A percentile compares a stretch with the other conserved stretches of the same genome.
Evolutionary conservation across 2,888 invertebrate genomes (phyloP).

Genomic region (Argyresthia albistria): DNA sequence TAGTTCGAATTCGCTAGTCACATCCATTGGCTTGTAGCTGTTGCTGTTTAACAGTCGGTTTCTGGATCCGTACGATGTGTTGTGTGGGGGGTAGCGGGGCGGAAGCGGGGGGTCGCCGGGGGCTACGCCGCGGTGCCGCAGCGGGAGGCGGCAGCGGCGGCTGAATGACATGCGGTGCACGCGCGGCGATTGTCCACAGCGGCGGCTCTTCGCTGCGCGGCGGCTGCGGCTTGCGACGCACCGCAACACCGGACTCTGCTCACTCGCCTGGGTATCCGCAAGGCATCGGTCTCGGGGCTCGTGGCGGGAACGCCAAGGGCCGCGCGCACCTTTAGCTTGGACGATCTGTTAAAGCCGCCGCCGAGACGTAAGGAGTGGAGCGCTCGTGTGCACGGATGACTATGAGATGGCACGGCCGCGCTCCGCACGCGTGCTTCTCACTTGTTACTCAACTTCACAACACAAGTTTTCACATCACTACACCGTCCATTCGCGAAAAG

Average conservation of each 20-base stretch:
- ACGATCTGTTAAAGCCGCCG: constrained; percentile 89
- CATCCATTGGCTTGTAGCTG: constrained; percentile 4
- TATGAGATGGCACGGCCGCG: constrained; percentile 30
- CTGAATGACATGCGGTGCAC: constrained; percentile 14
- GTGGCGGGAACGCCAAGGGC: constrained; percentile 79
- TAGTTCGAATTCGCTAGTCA: neutral
- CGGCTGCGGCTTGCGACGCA: constrained; percentile 39
- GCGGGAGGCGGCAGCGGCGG: constrained; percentile 21
- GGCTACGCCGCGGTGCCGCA: constrained; percentile 47
- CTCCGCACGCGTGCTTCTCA: constrained; percentile 33
- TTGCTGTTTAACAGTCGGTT: constrained; percentile 1
- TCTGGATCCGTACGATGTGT: constrained; percentile 2
- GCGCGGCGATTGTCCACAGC: constrained; percentile 72
- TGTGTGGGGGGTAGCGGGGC: constrained; percentile 28
- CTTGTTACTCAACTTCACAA: neutral
- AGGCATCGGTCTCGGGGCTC: constrained; percentile 88
- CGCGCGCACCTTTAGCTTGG: constrained; percentile 89
- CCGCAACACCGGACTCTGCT: constrained; percentile 79
- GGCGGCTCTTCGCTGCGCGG: constrained; percentile 42
- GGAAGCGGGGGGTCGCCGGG: constrained; percentile 14
- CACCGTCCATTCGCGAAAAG: neutral
- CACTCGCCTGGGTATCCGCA: constrained; percentile 89
- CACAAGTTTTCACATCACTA: neutral
- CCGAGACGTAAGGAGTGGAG: constrained; percentile 83
- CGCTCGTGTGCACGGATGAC: constrained; percentile 72